phyloP scores from a whole-genome alignment of 2,888 invertebrate species.

The Nemotelus nigrinus region DNA sequence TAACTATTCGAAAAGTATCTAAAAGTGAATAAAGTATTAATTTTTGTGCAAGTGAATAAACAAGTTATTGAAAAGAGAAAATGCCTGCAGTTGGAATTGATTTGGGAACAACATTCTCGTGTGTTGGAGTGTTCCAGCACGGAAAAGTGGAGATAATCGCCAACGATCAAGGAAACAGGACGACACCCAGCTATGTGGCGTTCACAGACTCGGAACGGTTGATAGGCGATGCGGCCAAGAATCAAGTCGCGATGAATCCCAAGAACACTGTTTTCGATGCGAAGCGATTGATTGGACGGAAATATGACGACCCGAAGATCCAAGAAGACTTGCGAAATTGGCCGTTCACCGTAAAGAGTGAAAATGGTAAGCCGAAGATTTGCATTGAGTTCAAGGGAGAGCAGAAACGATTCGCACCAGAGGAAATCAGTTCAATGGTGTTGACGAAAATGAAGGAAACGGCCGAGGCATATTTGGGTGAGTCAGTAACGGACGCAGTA shows the following conservation, averaged over 20 bases:
- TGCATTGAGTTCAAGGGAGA: conserved; percentile 79
- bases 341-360: conserved; percentile 77
- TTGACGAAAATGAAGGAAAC: conserved; percentile 85
- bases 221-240: conserved; percentile 88
- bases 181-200: conserved; percentile 88
- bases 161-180: conserved; percentile 88
- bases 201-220: conserved; percentile 86
- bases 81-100: conserved; percentile 79
- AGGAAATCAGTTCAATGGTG: conserved; percentile 88
- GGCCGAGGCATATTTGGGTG: conserved; percentile 81
- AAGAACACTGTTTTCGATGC: conserved; percentile 84
- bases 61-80: conserved; percentile 48
- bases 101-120: conserved; percentile 89
- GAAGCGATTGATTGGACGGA: conserved; percentile 84
- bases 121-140: conserved; percentile 86
- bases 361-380: conserved; percentile 78
- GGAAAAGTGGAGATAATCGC: conserved; percentile 86
- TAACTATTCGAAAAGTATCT: neutral
- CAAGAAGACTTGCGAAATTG: conserved; percentile 86
- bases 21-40: neutral
- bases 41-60: neutral
- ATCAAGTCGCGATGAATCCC: conserved; percentile 85
- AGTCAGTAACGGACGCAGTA: conserved; percentile 77
- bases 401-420: conserved; percentile 79
- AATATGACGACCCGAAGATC: conserved; percentile 79